Evolutionary conservation across 2,888 invertebrate species (phyloP), one percentile per base, ranked within the genome.

Genomic region (Acleris sparsana): DNA sequence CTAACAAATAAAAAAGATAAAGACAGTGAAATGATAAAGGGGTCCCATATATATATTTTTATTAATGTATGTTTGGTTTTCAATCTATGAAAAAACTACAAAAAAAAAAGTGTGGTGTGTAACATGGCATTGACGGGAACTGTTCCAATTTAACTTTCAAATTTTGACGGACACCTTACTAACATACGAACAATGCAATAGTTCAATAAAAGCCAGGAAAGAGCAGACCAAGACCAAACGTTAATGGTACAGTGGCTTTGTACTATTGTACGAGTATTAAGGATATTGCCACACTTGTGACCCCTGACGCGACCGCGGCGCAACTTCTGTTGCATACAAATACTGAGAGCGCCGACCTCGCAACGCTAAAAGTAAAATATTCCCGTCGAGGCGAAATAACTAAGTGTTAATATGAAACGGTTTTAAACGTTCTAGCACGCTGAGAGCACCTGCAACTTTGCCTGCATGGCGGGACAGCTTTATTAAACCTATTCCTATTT

Each of bases 181-280:
- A n/a, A n/a, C n/a, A n/a, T n/a, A n/a, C n/a, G n/a, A n/a, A n/a
- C n/a, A n/a, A n/a, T n/a, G n/a, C n/a, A n/a, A n/a, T n/a, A n/a
- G n/a, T n/a, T n/a, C n/a, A n/a, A n/a, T n/a, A n/a, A n/a, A n/a
- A n/a, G n/a, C n/a, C n/a, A n/a, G n/a, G n/a, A n/a, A n/a, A n/a
- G n/a, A n/a, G 25, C 25, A 25, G 25, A 25, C 25, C 25, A 25
- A 44, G 17, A 13, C 17, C 20, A 22, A 52, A 55, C 16, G 29
- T 33, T 51, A 65, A 51, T 51, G 55, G 43, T 61, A 57, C 33
- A 53, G 49, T n/a, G 25, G 49, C 43, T 46, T 39, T 22, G 13
- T 44, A 44, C 55, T 60, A 65, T 65, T 65, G 65, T 61, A n/a
- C n/a, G n/a, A n/a, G n/a, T n/a, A 61, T 65, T 61, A 25, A 56